A percentile compares a stretch with the other conserved stretches of the same genome.
These are phyloP conservation scores for Gymnocheta viridis DNA, from an alignment of 2,888 invertebrate genomes.

Conservation along the genomic window DNA sequence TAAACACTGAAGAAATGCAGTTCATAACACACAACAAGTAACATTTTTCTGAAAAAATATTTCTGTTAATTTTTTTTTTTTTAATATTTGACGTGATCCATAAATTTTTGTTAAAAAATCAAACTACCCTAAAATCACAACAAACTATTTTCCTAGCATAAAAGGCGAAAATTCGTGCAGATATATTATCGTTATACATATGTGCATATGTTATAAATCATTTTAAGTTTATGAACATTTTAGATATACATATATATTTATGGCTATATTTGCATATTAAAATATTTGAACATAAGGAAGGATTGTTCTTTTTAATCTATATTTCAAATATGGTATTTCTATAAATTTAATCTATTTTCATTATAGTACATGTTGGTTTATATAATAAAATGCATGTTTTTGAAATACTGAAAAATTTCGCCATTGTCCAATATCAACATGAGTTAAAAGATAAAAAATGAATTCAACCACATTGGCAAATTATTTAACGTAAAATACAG, in stretches of 20 bases:
- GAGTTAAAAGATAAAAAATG: constrained; percentile 27
- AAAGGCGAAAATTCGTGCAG: background rate
- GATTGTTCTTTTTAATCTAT: constrained; percentile 21
- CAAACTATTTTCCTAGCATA: background rate
- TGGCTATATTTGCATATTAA: constrained; percentile 64
- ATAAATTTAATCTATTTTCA: constrained; percentile 29
- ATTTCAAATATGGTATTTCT: constrained; percentile 38
- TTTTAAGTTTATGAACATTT: constrained; percentile 26
- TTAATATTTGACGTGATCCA: background rate
- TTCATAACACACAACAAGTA: too few species aligned
- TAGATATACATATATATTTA: constrained; percentile 1
- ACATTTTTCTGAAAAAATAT: too few species aligned
- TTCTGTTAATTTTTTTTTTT: too few species aligned
- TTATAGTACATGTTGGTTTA: constrained; percentile 1
- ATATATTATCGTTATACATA: constrained; percentile 48
- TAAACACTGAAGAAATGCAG: too few species aligned
- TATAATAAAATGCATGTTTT: constrained; percentile 33
- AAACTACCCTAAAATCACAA: background rate
- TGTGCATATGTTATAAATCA: too few species aligned
- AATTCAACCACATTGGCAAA: constrained; percentile 46
- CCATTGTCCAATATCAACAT: constrained; percentile 47
- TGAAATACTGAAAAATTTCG: constrained; percentile 28
- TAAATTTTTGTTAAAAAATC: too few species aligned
- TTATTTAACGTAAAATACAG: constrained; percentile 47
- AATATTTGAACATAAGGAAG: constrained; percentile 60